phyloP scores from a whole-genome alignment of 2,113 vertebrate species.

The Seriola dumerili region DNA sequence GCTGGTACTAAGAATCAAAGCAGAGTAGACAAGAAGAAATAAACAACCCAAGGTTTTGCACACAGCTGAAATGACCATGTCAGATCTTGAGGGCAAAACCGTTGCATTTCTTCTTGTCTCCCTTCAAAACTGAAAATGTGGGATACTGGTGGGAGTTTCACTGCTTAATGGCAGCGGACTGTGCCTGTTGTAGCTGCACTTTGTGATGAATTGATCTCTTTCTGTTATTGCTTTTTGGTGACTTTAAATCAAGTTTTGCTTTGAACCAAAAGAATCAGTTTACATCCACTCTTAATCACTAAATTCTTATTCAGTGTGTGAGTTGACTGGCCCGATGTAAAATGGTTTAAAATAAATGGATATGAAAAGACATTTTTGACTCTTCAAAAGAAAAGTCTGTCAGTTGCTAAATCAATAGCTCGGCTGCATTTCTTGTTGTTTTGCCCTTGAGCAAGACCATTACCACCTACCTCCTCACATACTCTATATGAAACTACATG shows the following conservation, averaged over 20 bases:
- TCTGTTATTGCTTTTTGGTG: background rate
- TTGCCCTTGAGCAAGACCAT: slow-evolving; percentile 8
- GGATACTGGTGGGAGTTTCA: background rate
- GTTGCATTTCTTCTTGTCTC: background rate
- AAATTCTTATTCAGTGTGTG: background rate
- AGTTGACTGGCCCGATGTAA: background rate
- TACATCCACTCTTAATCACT: background rate
- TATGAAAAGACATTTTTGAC: background rate
- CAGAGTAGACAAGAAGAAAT: slow-evolving; percentile 19
- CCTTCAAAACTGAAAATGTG: slow-evolving; percentile 9
- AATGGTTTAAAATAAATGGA: slow-evolving; percentile 4
- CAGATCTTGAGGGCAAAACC: background rate
- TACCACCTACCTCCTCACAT: background rate
- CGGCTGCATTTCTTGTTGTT: slow-evolving; percentile 15
- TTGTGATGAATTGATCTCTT: slow-evolving; percentile 21
- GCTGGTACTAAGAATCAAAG: slow-evolving; percentile 16
- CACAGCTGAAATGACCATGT: slow-evolving; percentile 12
- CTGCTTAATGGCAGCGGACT: background rate
- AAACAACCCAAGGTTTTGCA: slow-evolving; percentile 16
- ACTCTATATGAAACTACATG: background rate
- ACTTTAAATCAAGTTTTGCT: background rate
- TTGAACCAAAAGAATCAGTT: background rate
- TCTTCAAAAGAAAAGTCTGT: background rate
- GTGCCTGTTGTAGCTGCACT: background rate
- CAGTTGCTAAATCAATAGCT: background rate